A percentile compares a stretch with the other conserved stretches of the same genome.
These are phyloP conservation scores for Drosophila cognata DNA, from an alignment of 2,888 invertebrate species.

Conservation along the genomic window DNA sequence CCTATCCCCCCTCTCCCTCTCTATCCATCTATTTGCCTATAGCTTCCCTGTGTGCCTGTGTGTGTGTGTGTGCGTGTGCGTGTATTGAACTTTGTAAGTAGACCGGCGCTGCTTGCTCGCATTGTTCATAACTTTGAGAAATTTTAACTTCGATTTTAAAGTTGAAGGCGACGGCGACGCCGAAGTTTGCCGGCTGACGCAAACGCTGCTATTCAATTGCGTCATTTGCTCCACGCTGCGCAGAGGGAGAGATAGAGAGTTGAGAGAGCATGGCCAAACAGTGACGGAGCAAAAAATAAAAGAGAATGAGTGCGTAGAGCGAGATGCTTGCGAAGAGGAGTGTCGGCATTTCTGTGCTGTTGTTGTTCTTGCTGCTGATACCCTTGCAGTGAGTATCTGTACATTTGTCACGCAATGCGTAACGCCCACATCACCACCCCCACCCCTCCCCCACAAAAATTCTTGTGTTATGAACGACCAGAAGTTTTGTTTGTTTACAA, in stretches of 20 bases:
- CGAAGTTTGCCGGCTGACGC: conserved; percentile 55
- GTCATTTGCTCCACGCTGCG: conserved; percentile 46
- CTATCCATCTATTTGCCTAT: background rate
- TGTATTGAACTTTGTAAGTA: conserved; percentile 46
- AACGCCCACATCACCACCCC: background rate
- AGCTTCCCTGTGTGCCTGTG: conserved; percentile 1
- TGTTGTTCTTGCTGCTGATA: background rate
- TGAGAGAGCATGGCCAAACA: conserved; percentile 3
- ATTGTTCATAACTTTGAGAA: conserved; percentile 37
- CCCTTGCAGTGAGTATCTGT: background rate
- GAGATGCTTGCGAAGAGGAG: conserved; percentile 11
- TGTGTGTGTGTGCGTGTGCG: conserved; percentile 11
- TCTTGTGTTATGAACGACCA: background rate
- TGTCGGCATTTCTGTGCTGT: background rate
- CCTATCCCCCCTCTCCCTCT: too few species aligned
- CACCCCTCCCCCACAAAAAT: accelerated
- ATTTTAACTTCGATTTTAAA: conserved; percentile 43
- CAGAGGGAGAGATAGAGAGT: background rate
- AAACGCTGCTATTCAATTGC: conserved; percentile 65
- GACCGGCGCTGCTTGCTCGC: conserved; percentile 5
- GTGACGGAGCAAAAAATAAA: conserved; percentile 8
- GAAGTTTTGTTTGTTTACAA: background rate
- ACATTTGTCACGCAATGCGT: background rate
- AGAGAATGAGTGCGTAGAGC: conserved; percentile 1
- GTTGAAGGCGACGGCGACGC: conserved; percentile 12